A percentile compares a stretch with the other conserved stretches of the same genome.
phyloP scores from a whole-genome alignment of 2,888 invertebrate genomes.

The Ormyrus pomaceus region DNA sequence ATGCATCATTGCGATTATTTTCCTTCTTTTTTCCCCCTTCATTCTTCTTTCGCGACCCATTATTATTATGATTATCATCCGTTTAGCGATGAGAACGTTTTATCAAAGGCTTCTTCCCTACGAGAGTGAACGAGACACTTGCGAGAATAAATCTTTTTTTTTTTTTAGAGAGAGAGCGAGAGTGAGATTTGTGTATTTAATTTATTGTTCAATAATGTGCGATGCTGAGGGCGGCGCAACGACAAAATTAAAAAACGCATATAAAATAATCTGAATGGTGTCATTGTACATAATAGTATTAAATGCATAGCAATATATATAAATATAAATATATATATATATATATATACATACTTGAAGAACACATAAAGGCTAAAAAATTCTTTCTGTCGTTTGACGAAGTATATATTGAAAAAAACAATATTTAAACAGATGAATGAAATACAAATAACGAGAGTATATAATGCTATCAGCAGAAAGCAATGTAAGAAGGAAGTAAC shows the following conservation, averaged over 20 bases:
- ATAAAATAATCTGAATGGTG: slow-evolving; percentile 60
- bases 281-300: slow-evolving; percentile 74
- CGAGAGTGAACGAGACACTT: slow-evolving; percentile 26
- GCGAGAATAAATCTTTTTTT: slow-evolving; percentile 28
- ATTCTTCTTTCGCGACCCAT: slow-evolving; percentile 33
- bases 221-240: slow-evolving; percentile 42
- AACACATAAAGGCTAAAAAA: slow-evolving; percentile 48
- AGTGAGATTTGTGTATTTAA: slow-evolving; percentile 65
- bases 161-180: slow-evolving; percentile 8
- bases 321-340: slow-evolving; percentile 46
- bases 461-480: slow-evolving; percentile 20
- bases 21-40: slow-evolving; percentile 26
- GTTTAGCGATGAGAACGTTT: slow-evolving; percentile 39
- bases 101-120: slow-evolving; percentile 25
- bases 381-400: slow-evolving; percentile 65
- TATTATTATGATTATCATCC: slow-evolving; percentile 34
- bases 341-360: slow-evolving; percentile 40
- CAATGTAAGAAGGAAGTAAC: slow-evolving; percentile 17
- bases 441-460: slow-evolving; percentile 43
- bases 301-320: slow-evolving; percentile 64
- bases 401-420: slow-evolving; percentile 49
- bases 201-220: slow-evolving; percentile 67
- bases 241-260: slow-evolving; percentile 50
- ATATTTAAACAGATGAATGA: slow-evolving; percentile 36
- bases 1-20: slow-evolving; percentile 33